Conservation (phyloP, 2,113 vertebrate species). For the Ranitomeya imitator region DNA sequence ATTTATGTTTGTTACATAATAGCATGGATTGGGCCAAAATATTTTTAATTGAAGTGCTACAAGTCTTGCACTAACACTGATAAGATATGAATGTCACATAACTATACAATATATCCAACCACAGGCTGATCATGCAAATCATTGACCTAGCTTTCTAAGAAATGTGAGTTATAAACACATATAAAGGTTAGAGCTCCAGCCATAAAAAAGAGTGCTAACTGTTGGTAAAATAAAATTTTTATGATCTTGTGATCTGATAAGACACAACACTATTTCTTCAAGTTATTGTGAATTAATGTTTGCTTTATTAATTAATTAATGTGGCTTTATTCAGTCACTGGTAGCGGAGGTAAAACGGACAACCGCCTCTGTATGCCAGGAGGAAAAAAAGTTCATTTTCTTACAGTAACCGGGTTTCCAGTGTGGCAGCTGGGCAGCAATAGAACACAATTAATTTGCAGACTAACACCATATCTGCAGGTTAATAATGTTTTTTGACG, state of each 20-base stretch:
- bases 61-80: not conserved
- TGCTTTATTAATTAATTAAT: too few relatives aligned
- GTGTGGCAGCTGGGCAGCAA: too few relatives aligned
- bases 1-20: not conserved
- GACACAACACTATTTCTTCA: not conserved
- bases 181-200: not conserved
- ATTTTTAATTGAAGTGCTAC: not conserved
- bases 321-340: too few relatives aligned
- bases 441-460: too few relatives aligned
- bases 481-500: too few relatives aligned
- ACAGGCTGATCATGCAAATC: constrained; percentile 20
- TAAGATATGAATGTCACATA: constrained; percentile 9
- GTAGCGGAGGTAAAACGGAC: too few relatives aligned
- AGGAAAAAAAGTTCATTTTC: too few relatives aligned
- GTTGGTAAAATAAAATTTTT: not conserved
- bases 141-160: constrained; percentile 46
- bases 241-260: not conserved
- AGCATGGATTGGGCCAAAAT: not conserved
- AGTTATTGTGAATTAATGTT: not conserved
- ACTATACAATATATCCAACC: not conserved
- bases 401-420: too few relatives aligned
- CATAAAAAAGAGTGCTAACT: not conserved
- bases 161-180: constrained; percentile 16
- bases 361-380: too few relatives aligned
- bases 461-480: too few relatives aligned